Evolutionary conservation across 2,888 invertebrate genomes (phyloP).

Genomic region (Hirtodrosophila histrioides): DNA sequence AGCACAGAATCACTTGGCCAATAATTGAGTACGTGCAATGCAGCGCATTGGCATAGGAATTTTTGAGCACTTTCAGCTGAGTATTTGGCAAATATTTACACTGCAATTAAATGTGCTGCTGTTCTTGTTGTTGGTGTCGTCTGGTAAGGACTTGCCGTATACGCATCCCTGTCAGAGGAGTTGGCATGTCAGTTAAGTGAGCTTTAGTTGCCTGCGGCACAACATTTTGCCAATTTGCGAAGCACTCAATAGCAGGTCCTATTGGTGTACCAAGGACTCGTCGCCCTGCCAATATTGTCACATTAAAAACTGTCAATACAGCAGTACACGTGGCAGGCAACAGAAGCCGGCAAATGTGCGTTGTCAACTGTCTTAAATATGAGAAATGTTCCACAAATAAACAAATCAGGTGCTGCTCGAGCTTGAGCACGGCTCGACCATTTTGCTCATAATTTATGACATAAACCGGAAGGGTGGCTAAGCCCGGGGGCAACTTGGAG

Average conservation of each 20-base stretch:
- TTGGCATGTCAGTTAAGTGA: conserved; percentile 13
- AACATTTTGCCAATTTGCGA: conserved; percentile 40
- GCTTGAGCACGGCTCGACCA: conserved; percentile 37
- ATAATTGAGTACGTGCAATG: conserved; percentile 57
- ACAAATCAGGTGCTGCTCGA: conserved; percentile 66
- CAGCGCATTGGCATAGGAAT: conserved; percentile 14
- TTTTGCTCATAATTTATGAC: conserved; percentile 63
- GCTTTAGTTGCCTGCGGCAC: conserved; percentile 17
- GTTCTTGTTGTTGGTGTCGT: neutral
- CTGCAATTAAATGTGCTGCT: conserved; percentile 50
- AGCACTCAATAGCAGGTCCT: conserved; percentile 24
- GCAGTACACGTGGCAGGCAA: conserved; percentile 25
- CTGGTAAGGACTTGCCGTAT: conserved; percentile 19
- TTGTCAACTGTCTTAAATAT: conserved; percentile 56
- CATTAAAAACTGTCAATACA: conserved; percentile 30
- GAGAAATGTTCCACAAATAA: conserved; percentile 65
- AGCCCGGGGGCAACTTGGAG: conserved; percentile 19
- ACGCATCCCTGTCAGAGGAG: neutral
- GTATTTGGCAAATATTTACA: conserved; percentile 48
- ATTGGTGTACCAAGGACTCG: conserved; percentile 14
- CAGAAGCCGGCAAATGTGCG: conserved; percentile 29
- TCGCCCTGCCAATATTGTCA: conserved; percentile 35
- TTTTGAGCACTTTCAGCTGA: conserved; percentile 29
- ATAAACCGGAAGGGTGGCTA: conserved; percentile 43
- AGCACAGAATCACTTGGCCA: conserved; percentile 45